A percentile compares a stretch with the other conserved stretches of the same genome.
These are phyloP conservation scores for Agelastica alni DNA, from an alignment of 2,888 invertebrate genomes.

Conservation along the genomic window DNA sequence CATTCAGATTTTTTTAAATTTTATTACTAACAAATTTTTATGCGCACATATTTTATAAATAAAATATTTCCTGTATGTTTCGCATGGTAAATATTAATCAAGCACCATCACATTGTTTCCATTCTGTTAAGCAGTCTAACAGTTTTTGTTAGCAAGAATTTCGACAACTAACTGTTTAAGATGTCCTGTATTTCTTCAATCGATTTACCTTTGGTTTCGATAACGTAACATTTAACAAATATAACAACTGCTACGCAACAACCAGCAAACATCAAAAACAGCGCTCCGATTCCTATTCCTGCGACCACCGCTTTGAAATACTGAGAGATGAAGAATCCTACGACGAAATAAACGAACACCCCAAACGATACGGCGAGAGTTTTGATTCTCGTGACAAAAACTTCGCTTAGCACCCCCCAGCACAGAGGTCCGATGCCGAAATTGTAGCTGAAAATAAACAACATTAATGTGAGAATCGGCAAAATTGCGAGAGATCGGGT, in stretches of 20 bases:
- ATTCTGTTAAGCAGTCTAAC: no score
- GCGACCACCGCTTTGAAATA: conserved; percentile 36
- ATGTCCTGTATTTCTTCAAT: conserved; percentile 19
- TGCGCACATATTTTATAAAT: no score
- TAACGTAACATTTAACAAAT: conserved; percentile 35
- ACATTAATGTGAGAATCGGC: conserved; percentile 1
- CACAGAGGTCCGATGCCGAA: conserved; percentile 72
- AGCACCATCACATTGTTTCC: no score
- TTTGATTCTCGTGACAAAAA: conserved; percentile 69
- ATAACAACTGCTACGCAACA: conserved; percentile 30
- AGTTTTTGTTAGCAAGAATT: no score
- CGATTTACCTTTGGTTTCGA: conserved; percentile 25
- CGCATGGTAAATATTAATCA: no score
- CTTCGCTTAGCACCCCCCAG: conserved; percentile 81
- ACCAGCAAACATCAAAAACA: conserved; percentile 39
- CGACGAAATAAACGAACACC: conserved; percentile 41
- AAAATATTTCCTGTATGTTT: no score
- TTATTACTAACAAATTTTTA: no score
- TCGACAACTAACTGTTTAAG: conserved; percentile 2
- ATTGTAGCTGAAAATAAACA: conserved; percentile 69
- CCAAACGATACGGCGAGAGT: conserved; percentile 60
- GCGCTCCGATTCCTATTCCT: conserved; percentile 35
- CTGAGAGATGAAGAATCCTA: conserved; percentile 36
- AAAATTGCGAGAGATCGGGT: not conserved
- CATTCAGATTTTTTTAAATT: no score